Base-by-base conservation (phyloP, 2,797 vertebrate genomes). In the Bradypus variegatus region DNA sequence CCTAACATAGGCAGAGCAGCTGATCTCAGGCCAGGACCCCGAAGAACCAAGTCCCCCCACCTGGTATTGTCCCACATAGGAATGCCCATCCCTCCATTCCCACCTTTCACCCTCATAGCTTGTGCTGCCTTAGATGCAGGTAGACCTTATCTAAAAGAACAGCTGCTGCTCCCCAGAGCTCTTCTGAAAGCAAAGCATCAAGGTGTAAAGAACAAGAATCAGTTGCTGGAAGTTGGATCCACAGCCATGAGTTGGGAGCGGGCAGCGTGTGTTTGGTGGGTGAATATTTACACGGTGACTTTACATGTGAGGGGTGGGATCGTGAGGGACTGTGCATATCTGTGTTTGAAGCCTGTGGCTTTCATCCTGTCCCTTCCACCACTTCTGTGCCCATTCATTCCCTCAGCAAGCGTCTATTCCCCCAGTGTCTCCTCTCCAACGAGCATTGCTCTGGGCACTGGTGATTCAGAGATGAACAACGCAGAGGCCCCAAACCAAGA, bases 401-500 rank as follows among this genome's bases (percentile, higher is more conserved):
- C 31, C 21, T 83, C 67, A 48, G 76, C 83, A 86, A 76, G 67
- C 13, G 81, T 78, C 88, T 64, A 21, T 33, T 75, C 1, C 8
- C 33, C 70, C n/a, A 29, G 55, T 6, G 36, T 83, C 72, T 64
- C 77, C 60, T 86, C 65, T 53, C 38, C 33, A 45, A 86, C n/a
- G 18, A 93, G 45, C 67, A 31, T 6, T 62, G 45, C 53, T 8
- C 86, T 45, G n/a, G 53, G 31, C 86, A 76, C 93, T 23, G 9
- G 88, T 84, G 93, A 90, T 29, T 94, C 96, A 91, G 73, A 94
- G 80, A 88, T 69, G 76, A 94, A 62, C 53, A 77, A 88, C 76
- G 89, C 84, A 62, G 8, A 58, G 48, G 45, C 79, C 94, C 82
- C 73, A 70, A 50, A 41, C 64, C 88, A 72, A 36, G 72, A 94